Evolutionary conservation across 2,113 vertebrate species (phyloP), one percentile per base, ranked within the genome.

Genomic region (Catharus minimus): DNA sequence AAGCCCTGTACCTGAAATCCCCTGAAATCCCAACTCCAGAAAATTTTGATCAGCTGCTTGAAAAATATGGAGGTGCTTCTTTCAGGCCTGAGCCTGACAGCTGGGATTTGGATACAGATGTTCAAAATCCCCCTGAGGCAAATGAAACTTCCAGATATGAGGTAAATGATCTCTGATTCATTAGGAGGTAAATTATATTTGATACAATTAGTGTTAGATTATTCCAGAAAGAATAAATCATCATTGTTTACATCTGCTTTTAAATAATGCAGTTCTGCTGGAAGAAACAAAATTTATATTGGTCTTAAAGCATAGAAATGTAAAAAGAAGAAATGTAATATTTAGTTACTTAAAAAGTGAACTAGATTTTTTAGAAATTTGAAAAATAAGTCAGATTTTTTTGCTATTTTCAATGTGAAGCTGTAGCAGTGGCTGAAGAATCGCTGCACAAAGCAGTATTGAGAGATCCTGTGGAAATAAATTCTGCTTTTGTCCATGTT

Each of bases 31-130:
- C 98, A 71, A 98, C 98, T 27, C 79, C 97, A 44, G 91, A 90
- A 55, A 99, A 97, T 95, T 99, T 99, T 92, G 98, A 99, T 78
- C 88, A 55, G 5, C 96, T 99, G 65, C 97, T 98, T 78, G 24
- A 95, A 43, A 67, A 84, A 21, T 98, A 98, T 84, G 86, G 86
- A 78, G 95, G 93, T 69, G 96, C 97, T 77, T 5, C 94, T 41
- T 98, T 97, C 39, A 95, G 90, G 73, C 66, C 92, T 46, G 93
- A 95, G 50, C 93, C 87, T 33, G 91, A 83, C 32, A 78, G 68
- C 62, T 98, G 98, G 50, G 44, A 74, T 55, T 21, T 65, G 28
- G 67, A 85, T 49, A 43, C 36, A 21, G 90, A 74, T 30, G 36
- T 46, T 39, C 64, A 23, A 49, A 82, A 18, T 39, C 58, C 79